Base-by-base conservation (phyloP, 2,888 invertebrate genomes). In the Leucoma salicis region DNA sequence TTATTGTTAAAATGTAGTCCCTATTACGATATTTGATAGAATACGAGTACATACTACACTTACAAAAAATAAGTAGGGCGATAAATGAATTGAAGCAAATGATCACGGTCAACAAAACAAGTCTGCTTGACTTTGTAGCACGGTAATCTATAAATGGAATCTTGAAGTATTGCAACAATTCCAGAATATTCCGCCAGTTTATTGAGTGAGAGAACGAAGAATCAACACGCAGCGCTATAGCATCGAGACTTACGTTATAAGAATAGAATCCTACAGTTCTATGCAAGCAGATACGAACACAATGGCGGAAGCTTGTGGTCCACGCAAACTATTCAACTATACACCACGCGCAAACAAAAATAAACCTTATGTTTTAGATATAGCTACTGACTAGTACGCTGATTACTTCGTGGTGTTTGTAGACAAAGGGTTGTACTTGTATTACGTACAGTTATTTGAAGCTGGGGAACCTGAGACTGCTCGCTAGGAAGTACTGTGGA, bases 281-380 rank as follows among this genome's bases (percentile, higher is more conserved):
- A 63, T 67, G 69, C 62, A 69, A 66, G 49, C 55, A 65, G 66
- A 71, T 65, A 71, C 63, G 41, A 55, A 53, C 45, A 63, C 54
- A 53, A 66, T 67, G 61, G 66, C 74, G 77, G 78, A 79, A 78
- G 66, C 68, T 62, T 77, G 78, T 61, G 75, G 77, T 76, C 62
- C 57, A 53, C 53, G 31, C 49, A 24, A 41, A 49, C 50, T 44
- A 49, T 53, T 24, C 31, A 18, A 36, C 33, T 8, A 35, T 6
- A 14, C 31, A 31, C 27, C 25, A 10, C 10, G 21, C 38, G 4
- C 31, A 49, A 39, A 44, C 47, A 31, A 55, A 63, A 67, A 55
- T 42, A 38, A 6, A 39, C 53, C 53, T 57, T 66, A 65, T 21
- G 14, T 40, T 29, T 29, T 35, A 16, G 49, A 7, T 33, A 58